Percentiles rank a stretch among this genome's conserved stretches.
Conservation (phyloP, 53 echinoderm and acorn worm genomes). For the Echinometra lucunter region DNA sequence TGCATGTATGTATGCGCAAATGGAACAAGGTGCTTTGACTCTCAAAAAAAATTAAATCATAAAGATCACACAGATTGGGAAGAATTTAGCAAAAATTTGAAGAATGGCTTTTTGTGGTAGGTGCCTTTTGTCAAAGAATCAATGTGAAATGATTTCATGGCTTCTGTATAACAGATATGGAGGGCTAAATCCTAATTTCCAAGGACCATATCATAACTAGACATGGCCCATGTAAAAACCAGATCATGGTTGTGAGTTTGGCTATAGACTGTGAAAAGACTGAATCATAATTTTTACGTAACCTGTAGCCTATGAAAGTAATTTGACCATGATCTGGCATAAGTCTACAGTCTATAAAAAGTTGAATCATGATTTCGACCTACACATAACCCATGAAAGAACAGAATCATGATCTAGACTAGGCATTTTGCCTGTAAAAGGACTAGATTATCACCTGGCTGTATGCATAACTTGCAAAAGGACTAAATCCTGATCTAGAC, state of each 20-base stretch:
- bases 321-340: no score
- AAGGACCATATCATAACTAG: background rate
- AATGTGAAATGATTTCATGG: background rate
- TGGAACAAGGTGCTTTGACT: constrained; percentile 40
- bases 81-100: background rate
- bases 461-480: background rate
- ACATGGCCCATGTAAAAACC: background rate
- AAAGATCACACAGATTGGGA: background rate
- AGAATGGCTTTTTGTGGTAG: background rate
- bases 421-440: background rate
- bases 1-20: constrained; percentile 14
- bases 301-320: background rate
- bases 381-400: no score
- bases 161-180: background rate
- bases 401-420: background rate
- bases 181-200: background rate
- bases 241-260: background rate
- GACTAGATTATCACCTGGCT: background rate
- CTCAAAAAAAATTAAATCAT: background rate
- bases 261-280: background rate
- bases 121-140: background rate
- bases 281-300: background rate
- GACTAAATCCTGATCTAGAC: background rate
- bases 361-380: background rate
- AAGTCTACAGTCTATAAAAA: no score